Conservation (phyloP, 2,113 vertebrate species). For the Onychostruthus taczanowskii region DNA sequence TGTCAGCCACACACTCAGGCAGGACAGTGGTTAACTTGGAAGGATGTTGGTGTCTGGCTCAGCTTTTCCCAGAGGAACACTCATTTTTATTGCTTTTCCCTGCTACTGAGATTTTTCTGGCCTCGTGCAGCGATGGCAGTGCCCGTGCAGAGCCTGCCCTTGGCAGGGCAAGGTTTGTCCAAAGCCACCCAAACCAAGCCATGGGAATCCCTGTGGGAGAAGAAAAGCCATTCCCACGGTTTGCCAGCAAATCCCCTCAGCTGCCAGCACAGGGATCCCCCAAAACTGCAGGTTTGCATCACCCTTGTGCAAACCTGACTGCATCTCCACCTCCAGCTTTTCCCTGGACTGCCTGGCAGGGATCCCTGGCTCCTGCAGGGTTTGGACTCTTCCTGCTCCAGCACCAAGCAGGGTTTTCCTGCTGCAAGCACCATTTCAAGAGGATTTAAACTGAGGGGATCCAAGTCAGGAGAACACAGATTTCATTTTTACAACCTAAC, state of each 20-base stretch:
- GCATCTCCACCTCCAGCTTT: background rate
- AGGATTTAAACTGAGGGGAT: background rate
- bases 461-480: background rate
- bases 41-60: background rate
- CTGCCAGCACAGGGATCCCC: background rate
- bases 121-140: accelerated
- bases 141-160: background rate
- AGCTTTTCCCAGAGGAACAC: background rate
- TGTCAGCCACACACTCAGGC: background rate
- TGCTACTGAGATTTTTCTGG: background rate
- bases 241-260: background rate
- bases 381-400: background rate
- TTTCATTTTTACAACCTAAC: background rate
- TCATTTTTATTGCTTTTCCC: background rate
- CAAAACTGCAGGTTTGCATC: background rate
- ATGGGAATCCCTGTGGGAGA: background rate
- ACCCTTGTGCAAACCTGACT: background rate
- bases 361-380: background rate
- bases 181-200: background rate
- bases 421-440: background rate
- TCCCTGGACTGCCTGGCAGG: background rate
- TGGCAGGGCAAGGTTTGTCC: background rate
- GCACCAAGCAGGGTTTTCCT: background rate
- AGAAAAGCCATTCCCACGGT: background rate
- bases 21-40: background rate